Evolutionary conservation across 1,140 invertebrate species (phyloP), one percentile per base, ranked within the genome.

Genomic region (Drosophila kanapiae): DNA sequence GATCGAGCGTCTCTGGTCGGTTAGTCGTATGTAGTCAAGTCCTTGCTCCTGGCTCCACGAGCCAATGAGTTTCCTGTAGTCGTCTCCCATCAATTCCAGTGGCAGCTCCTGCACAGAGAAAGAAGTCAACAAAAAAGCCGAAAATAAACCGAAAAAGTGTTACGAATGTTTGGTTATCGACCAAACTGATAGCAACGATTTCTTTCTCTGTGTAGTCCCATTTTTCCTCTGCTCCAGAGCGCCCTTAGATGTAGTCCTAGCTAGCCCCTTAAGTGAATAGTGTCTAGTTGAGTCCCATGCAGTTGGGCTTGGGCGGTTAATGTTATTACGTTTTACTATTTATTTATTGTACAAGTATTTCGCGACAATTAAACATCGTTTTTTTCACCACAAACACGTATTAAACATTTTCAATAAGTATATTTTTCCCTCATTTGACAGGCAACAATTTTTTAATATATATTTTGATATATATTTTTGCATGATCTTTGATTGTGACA

Each of bases 1-100:
- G 84, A 84, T 87, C 84, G 84, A 87, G 84, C 84, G 69, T 70
- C 67, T 87, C 83, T 87, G 83, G 83, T 87, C 83, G 83, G 71
- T 80, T 82, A 82, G 79, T 79, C 63, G 75, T 86, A 72, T 63
- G 76, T 87, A 88, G 83, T 87, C 80, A 87, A 88, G 37, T 78
- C 82, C 6, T 56, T 38, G 5, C 53, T 56, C 68, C 51, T 80
- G 70, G 76, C 83, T 70, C 57, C 35, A n/a, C 53, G 65, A 82
- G 70, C 72, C 67, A 84, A 78, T 54, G 69, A 65, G 69, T 80
- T 87, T 65, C 84, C 77, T 64, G 48, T 80, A 78, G 76, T 80
- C 51, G 13, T 38, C 35, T 27, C 54, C 81, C 71, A 43, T 43
- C 29, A 35, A 14, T 31, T 57, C 35, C 11, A 38, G 53, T 38